A percentile compares a stretch with the other conserved stretches of the same genome.
Evolutionary conservation across 2,888 invertebrate genomes (phyloP).

Genomic region (Fissipunctia ypsillon): DNA sequence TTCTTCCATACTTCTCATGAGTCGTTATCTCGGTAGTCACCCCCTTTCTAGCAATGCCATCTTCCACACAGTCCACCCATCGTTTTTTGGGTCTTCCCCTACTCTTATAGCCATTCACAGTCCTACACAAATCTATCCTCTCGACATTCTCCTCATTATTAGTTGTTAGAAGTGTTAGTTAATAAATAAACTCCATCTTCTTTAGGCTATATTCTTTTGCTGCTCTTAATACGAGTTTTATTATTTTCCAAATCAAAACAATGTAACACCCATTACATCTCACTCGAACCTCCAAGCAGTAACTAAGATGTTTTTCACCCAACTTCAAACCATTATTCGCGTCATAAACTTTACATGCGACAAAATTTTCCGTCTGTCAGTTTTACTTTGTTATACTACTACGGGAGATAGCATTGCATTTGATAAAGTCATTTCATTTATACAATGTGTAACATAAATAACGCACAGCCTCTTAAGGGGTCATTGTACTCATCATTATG

Average conservation of each 20-base stretch:
- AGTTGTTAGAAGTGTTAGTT: not conserved
- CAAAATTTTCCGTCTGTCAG: slow-evolving; percentile 23
- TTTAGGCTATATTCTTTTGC: not conserved
- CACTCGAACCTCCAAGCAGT: not conserved
- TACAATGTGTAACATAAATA: too few species aligned
- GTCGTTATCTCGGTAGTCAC: too few species aligned
- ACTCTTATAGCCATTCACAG: too few species aligned
- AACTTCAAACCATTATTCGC: slow-evolving; percentile 25
- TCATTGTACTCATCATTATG: too few species aligned
- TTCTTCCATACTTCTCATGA: too few species aligned
- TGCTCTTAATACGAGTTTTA: not conserved
- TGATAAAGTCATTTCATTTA: not conserved
- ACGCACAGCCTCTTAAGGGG: too few species aligned
- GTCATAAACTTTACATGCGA: slow-evolving; percentile 34
- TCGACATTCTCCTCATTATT: not conserved
- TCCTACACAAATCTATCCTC: not conserved
- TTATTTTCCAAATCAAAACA: not conserved
- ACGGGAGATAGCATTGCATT: not conserved
- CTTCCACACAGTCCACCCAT: too few species aligned
- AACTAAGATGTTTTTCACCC: slow-evolving; percentile 17
- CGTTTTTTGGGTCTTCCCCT: too few species aligned
- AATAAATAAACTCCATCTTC: not conserved
- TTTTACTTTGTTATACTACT: slow-evolving; percentile 28
- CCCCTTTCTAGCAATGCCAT: too few species aligned
- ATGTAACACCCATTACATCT: not conserved